Conservation (phyloP, 2,113 vertebrate species). For the Cheilinus undulatus region DNA sequence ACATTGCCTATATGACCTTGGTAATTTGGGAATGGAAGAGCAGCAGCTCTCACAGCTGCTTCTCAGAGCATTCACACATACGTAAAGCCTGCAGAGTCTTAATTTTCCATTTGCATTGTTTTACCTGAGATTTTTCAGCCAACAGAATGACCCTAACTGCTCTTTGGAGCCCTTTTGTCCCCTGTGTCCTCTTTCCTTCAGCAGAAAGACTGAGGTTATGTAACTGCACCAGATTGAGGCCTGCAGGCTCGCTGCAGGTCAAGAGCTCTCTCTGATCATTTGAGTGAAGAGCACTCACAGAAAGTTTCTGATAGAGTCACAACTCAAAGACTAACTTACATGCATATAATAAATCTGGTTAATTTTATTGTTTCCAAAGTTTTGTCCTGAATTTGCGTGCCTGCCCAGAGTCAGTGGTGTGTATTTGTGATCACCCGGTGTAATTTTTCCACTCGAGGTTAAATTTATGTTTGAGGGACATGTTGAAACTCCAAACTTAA, state of each 20-base stretch:
- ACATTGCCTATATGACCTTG: constrained; percentile 72
- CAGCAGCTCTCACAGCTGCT: constrained; percentile 34
- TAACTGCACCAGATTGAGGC: constrained; percentile 49
- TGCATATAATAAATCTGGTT: background rate
- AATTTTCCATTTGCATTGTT: constrained; percentile 33
- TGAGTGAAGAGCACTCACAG: constrained; percentile 16
- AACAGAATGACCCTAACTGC: constrained; percentile 8
- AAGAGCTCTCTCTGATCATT: constrained; percentile 44
- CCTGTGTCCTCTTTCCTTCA: constrained; percentile 6
- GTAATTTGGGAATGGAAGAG: constrained; percentile 74
- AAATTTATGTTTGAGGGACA: constrained; percentile 71
- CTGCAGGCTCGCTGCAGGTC: constrained; percentile 25
- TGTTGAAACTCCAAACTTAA: constrained; percentile 68
- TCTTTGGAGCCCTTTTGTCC: constrained; percentile 37
- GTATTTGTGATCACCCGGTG: constrained; percentile 37
- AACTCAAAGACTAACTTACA: background rate
- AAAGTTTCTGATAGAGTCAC: constrained; percentile 12
- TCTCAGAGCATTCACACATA: constrained; percentile 15
- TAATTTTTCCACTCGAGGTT: constrained; percentile 51
- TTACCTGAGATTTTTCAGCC: constrained; percentile 47
- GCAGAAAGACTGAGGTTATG: constrained; percentile 41
- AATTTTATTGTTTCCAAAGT: constrained; percentile 1
- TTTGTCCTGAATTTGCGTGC: background rate
- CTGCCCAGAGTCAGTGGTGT: constrained; percentile 7
- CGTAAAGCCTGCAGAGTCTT: background rate